Conservation (phyloP, 2,888 invertebrate genomes). For the Phragmatobia fuliginosa region DNA sequence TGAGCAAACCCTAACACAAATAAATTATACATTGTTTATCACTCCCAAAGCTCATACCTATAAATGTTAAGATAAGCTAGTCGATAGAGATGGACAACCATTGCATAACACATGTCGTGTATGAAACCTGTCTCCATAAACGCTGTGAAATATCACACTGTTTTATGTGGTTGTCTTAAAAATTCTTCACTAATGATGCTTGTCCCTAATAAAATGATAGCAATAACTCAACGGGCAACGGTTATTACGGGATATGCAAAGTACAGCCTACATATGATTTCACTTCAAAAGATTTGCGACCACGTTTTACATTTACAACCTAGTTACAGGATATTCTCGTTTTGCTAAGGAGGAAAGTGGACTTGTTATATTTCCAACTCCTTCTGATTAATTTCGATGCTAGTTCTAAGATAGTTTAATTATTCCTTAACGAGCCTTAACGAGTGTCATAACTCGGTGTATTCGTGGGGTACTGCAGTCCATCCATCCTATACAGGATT, state of each 20-base stretch:
- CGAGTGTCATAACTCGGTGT: no score
- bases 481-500: no score
- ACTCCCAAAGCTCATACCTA: not conserved
- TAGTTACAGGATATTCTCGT: no score
- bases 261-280: not conserved
- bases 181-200: conserved; percentile 15
- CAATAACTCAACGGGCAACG: conserved; percentile 5
- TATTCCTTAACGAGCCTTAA: no score
- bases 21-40: not conserved
- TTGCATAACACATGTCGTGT: conserved; percentile 14
- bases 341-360: no score
- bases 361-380: no score
- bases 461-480: no score
- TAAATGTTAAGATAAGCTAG: conserved; percentile 6
- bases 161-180: conserved; percentile 4
- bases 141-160: conserved; percentile 22
- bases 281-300: not conserved
- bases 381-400: no score
- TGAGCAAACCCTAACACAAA: not conserved
- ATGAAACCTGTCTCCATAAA: conserved; percentile 18
- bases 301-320: no score
- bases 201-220: conserved; percentile 16
- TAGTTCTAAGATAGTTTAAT: no score
- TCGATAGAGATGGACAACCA: conserved; percentile 6
- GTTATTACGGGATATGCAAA: not conserved